Base-by-base conservation (phyloP, 2,888 invertebrate species). In the Ophion obscuratus region DNA sequence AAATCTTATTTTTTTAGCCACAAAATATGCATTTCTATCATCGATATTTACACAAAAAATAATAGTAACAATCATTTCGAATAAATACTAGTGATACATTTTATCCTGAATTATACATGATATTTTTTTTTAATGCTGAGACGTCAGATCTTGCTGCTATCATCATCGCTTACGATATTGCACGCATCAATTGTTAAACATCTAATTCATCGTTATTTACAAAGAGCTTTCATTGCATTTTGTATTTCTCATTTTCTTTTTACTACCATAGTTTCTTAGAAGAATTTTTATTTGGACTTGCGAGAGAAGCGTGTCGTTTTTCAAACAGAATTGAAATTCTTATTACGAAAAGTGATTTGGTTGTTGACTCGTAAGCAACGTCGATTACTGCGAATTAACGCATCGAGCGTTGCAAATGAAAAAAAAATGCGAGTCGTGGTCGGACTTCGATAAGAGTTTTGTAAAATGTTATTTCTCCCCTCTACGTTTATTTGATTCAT, bases 71-170 rank as follows among this genome's bases (percentile, higher is more conserved):
- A 83, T 83, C 79, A 88, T 81, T 83, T 87, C 83, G 84, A 88
- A 84, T 89, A 90, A 88, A 90, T 86, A 85, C 79, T 81, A 85
- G 70, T 89, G 88, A 83, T 83, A 78, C 80, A 70, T 81, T 53
- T 74, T 57, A 57, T 70, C 81, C 59, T 75, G 83, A 81, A 81
- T 81, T 86, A 87, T 89, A 89, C 87, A 83, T 79, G 87, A 89
- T 89, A 90, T 40, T 40, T 88, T 88, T 87, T 87, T 81, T 90
- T 90, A 90, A 90, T 91, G 88, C 90, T 90, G 86, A 78, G 87
- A 83, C 81, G 85, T 80, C 67, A 80, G 61, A 81, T 85, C 59
- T 74, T 78, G 74, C 36, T 73, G 27, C 73, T 20, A 44, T 75
- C 68, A 24, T 68, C 40, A 71, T 71, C 36, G 36, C 62, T 75